Conservation (phyloP, 2,888 invertebrate species). For the Leptinotarsa rubiginosa region DNA sequence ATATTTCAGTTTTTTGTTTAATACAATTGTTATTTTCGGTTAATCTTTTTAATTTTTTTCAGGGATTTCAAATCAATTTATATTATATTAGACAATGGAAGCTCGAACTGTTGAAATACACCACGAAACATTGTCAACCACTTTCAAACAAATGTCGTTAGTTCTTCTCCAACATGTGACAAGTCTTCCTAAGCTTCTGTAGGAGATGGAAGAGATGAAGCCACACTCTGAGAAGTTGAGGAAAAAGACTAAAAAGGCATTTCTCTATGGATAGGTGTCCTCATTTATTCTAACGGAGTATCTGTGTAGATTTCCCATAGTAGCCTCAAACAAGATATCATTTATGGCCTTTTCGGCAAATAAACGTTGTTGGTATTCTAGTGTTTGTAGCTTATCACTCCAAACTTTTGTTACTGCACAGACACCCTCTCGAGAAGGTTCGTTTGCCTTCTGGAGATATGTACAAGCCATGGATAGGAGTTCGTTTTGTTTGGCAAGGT, state of each 20-base stretch:
- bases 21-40: no score
- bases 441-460: slow-evolving; percentile 18
- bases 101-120: no score
- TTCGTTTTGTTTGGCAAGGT: slow-evolving; percentile 26
- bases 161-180: slow-evolving; percentile 7
- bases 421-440: neutral
- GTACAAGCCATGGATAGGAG: slow-evolving; percentile 18
- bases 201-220: no score
- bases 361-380: slow-evolving; percentile 30
- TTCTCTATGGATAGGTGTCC: neutral
- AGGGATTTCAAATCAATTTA: no score
- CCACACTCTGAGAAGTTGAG: neutral
- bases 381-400: slow-evolving; percentile 30
- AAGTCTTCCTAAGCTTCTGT: neutral
- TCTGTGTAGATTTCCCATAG: slow-evolving; percentile 19
- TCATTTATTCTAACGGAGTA: slow-evolving; percentile 24
- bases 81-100: no score
- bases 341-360: slow-evolving; percentile 32
- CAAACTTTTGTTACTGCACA: slow-evolving; percentile 22
- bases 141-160: slow-evolving; percentile 4
- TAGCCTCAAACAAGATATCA: slow-evolving; percentile 31
- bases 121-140: no score
- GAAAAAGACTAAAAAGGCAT: slow-evolving; percentile 1
- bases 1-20: no score
- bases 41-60: no score